phyloP scores from a whole-genome alignment of 1,140 invertebrate species.

The Brachionus rubens region DNA sequence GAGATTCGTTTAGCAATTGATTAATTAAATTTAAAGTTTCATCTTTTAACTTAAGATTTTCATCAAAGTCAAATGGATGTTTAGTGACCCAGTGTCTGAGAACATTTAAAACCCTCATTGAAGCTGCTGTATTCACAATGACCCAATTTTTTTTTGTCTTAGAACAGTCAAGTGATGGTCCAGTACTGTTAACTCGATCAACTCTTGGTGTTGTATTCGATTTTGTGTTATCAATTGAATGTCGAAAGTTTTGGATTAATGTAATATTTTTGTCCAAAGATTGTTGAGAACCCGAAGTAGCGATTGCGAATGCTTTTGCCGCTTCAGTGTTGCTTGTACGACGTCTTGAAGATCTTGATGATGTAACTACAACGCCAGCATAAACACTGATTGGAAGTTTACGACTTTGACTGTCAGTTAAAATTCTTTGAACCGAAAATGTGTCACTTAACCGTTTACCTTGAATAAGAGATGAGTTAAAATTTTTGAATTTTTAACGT shows the following conservation, averaged over 20 bases:
- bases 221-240: constrained; percentile 12
- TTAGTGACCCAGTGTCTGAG: constrained; percentile 74
- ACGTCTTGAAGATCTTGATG: constrained; percentile 79
- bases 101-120: constrained; percentile 86
- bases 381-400: constrained; percentile 57
- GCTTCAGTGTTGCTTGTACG: constrained; percentile 84
- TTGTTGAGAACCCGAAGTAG: constrained; percentile 69
- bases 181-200: constrained; percentile 48
- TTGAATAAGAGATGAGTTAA: neutral
- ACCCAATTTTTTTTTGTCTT: constrained; percentile 24
- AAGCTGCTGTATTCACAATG: constrained; percentile 83
- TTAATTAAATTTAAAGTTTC: constrained; percentile 25
- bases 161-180: neutral
- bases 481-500: too few species aligned
- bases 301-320: constrained; percentile 83
- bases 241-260: neutral
- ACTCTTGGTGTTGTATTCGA: constrained; percentile 37
- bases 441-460: constrained; percentile 32
- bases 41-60: constrained; percentile 25
- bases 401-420: constrained; percentile 49
- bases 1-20: constrained; percentile 24
- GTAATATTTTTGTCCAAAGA: constrained; percentile 52
- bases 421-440: constrained; percentile 7
- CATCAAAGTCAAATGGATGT: constrained; percentile 60
- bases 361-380: constrained; percentile 83